Conservation (phyloP, 2,797 vertebrate genomes). For the Pangasius mekongensis region DNA sequence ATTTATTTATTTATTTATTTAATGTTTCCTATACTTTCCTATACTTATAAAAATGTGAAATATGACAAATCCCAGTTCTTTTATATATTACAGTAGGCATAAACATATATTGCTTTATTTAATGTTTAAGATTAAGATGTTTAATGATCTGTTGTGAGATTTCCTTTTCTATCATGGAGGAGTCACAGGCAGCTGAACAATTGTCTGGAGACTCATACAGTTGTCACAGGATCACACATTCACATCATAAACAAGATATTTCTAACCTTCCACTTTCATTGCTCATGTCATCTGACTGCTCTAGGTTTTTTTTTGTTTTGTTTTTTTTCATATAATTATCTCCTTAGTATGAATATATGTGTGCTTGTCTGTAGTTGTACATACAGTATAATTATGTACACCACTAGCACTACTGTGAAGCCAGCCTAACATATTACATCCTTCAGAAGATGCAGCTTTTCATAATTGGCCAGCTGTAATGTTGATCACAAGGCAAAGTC, state of each 20-base stretch:
- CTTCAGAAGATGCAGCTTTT: constrained; percentile 49
- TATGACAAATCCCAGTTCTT: neutral
- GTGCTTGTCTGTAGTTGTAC: constrained; percentile 58
- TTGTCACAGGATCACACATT: neutral
- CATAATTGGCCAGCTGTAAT: constrained; percentile 44
- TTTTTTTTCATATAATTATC: constrained; percentile 73
- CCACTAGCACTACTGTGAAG: constrained; percentile 50
- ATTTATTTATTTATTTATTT: too few species aligned
- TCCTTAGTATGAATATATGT: constrained; percentile 65
- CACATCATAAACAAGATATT: constrained; percentile 61
- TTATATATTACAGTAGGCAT: neutral
- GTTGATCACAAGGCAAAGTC: constrained; percentile 35
- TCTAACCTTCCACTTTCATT: constrained; percentile 56
- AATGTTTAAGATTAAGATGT: neutral
- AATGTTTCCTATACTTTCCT: neutral
- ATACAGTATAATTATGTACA: constrained; percentile 63
- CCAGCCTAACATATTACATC: constrained; percentile 48
- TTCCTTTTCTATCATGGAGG: neutral
- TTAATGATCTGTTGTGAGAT: neutral
- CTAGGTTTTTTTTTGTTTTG: neutral
- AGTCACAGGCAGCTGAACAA: neutral
- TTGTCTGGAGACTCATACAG: neutral
- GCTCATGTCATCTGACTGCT: constrained; percentile 61
- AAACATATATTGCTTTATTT: neutral
- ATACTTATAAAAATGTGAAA: neutral